These are phyloP conservation scores for Propithecus perrieri DNA, from an alignment of 2,797 vertebrate species.

Conservation along the genomic window DNA sequence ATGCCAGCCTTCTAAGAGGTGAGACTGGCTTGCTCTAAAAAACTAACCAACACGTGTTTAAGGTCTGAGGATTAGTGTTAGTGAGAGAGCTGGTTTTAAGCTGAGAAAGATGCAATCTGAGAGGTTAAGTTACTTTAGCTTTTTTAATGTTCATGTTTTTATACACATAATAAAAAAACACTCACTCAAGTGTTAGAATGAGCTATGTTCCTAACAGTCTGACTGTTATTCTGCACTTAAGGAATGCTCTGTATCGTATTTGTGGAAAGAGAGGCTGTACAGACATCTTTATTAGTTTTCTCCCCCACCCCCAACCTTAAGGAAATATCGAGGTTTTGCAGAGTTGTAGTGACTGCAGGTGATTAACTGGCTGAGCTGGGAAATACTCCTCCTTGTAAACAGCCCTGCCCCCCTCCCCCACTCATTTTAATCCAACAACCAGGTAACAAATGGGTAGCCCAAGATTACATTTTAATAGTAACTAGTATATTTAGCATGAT, in stretches of 20 bases:
- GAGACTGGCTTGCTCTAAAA: neutral
- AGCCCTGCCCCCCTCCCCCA: neutral
- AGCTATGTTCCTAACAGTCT: neutral
- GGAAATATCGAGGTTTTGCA: neutral
- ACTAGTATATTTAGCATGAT: neutral
- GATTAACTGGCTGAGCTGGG: neutral
- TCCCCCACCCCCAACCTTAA: neutral
- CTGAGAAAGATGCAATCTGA: neutral
- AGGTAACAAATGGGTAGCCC: neutral
- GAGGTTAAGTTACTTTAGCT: neutral
- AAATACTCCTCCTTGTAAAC: neutral
- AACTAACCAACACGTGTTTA: neutral
- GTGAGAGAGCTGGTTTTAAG: neutral
- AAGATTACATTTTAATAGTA: neutral
- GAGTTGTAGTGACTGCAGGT: neutral
- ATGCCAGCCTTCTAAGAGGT: neutral
- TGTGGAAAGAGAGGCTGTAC: no score
- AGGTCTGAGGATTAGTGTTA: neutral
- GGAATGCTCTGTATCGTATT: rapidly evolving
- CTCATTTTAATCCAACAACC: neutral
- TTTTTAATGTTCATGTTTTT: neutral
- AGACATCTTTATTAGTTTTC: neutral
- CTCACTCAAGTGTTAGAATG: neutral
- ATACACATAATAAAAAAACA: neutral
- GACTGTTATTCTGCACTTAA: neutral